Evolutionary conservation across 2,797 vertebrate genomes (phyloP), one percentile per base, ranked within the genome.

Genomic region (Sebastes hubbsi): DNA sequence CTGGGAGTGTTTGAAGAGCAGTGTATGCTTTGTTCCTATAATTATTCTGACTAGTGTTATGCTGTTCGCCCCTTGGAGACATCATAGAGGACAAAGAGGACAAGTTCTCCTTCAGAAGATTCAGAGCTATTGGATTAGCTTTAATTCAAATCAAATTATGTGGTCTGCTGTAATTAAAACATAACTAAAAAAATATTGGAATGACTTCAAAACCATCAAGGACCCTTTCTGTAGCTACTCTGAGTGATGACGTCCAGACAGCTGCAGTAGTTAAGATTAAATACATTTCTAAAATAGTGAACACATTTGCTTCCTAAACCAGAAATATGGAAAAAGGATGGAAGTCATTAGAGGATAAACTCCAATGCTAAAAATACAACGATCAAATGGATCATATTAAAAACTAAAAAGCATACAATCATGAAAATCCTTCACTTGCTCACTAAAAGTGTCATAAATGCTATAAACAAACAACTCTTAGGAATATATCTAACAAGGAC

Each of bases 111-210:
- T 24, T 72, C 42, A 36, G 29, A 54, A 63, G 8, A 25, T 12
- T 67, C 4, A 20, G 29, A 49, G 16, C 27, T 29, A 70, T 8
- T 75, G 8, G 73, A 72, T 84, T 60, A 54, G 24, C 14, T 71
- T 52, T 5, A 30, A 73, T 69, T 81, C 4, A 63, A 75, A 77
- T 75, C 12, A 61, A 66, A 67, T 58, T 2, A 77, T 34, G 34
- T 24, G n/a, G 4, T 38, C 0, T 12, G 11, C 5, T 46, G 29
- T 75, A 61, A 75, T 78, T 78, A 61, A 81, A 60, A 67, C 2
- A 5, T 9, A 18, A 52, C 46, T 59, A 1, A n/a, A 52, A 42
- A 42, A 63, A 27, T 10, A 67, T 13, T 42, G 2, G 24, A 29
- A 27, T 38, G 1, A 56, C 54, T 34, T 71, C 5, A 36, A 76